These are phyloP conservation scores for Ramphastos sulfuratus DNA, from an alignment of 2,113 vertebrate species.

Conservation along the genomic window DNA sequence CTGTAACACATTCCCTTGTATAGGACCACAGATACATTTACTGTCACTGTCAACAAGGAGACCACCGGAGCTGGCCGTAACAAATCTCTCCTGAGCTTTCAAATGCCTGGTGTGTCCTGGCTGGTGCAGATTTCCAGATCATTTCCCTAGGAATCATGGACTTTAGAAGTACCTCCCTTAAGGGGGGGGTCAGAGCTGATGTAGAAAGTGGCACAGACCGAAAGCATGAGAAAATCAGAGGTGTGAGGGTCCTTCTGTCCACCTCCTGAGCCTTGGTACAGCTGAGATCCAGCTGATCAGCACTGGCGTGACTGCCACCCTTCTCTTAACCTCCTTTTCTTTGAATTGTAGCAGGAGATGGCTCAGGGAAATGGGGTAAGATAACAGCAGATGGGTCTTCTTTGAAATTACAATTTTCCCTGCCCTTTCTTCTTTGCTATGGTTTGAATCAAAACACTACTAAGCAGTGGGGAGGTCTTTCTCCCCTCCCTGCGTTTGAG, in stretches of 20 bases:
- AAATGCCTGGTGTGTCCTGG: not conserved
- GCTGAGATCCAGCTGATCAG: not conserved
- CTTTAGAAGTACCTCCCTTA: not conserved
- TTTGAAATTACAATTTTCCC: not conserved
- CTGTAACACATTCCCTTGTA: not conserved
- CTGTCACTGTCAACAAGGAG: not conserved
- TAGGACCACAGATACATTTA: not conserved
- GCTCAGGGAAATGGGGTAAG: not conserved
- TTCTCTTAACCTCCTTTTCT: not conserved
- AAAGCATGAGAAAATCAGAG: not conserved
- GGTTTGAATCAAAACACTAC: not conserved
- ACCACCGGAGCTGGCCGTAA: not conserved
- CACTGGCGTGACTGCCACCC: not conserved
- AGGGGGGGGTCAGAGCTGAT: not conserved
- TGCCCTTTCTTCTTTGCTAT: not conserved
- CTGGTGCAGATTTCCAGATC: not conserved
- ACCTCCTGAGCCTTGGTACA: not conserved
- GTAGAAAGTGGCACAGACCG: not conserved
- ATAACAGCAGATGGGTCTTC: not conserved
- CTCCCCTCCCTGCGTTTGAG: not conserved
- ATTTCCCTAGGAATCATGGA: not conserved
- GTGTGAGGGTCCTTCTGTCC: not conserved
- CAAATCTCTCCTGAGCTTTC: not conserved
- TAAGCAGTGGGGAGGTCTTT: conserved; percentile 31
- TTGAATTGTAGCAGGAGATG: not conserved